phyloP scores from a whole-genome alignment of 2,113 vertebrate species.

The Aegotheles bennettii region DNA sequence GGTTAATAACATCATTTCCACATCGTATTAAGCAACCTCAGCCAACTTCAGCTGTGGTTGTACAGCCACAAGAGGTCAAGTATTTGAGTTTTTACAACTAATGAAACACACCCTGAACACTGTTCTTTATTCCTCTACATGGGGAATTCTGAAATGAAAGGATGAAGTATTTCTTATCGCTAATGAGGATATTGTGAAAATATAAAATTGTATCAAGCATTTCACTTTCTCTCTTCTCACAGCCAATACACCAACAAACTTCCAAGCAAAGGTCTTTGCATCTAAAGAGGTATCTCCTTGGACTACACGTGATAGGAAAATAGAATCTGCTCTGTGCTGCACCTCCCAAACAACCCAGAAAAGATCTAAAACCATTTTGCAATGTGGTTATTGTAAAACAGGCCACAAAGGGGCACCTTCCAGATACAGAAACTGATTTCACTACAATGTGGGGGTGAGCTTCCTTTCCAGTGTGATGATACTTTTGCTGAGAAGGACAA shows the following conservation, averaged over 20 bases:
- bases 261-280: fast-evolving
- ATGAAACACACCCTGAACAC: neutral
- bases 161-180: neutral
- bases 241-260: neutral
- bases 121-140: neutral
- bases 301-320: neutral
- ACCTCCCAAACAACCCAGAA: neutral
- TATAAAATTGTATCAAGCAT: neutral
- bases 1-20: neutral
- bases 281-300: fast-evolving
- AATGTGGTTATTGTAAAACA: fast-evolving
- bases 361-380: neutral
- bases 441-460: fast-evolving
- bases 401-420: neutral
- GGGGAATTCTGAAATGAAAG: neutral
- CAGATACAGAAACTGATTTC: neutral
- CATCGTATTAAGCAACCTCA: neutral
- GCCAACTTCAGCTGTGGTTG: neutral
- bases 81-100: neutral
- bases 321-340: neutral
- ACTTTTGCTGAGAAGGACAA: neutral
- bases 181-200: neutral
- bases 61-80: neutral
- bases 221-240: neutral
- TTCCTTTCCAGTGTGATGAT: neutral